A percentile compares a stretch with the other conserved stretches of the same genome.
These are phyloP conservation scores for Acanthornis magna DNA, from an alignment of 2,797 vertebrate genomes.

Conservation along the genomic window DNA sequence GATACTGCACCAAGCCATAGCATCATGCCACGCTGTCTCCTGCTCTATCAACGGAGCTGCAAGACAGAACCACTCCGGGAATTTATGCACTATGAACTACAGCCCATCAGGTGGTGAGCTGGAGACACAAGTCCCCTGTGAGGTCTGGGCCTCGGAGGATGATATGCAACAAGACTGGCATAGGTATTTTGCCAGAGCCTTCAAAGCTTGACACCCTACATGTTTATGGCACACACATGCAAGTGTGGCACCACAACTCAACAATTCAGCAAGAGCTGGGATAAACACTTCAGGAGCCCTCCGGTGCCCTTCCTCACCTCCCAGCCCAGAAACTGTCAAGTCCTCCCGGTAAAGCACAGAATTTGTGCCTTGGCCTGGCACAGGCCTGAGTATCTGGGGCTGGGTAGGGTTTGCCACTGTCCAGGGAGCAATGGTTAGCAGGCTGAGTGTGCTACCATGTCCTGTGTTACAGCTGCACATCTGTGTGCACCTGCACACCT, in stretches of 20 bases:
- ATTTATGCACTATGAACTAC: background rate
- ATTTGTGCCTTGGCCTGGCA: background rate
- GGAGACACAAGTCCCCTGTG: fast-evolving
- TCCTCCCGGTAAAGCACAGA: background rate
- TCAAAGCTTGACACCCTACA: background rate
- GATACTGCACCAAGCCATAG: background rate
- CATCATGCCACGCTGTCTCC: fast-evolving
- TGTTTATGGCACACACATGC: background rate
- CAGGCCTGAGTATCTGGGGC: background rate
- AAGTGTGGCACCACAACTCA: background rate
- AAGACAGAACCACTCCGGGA: background rate
- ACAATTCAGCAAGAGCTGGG: background rate
- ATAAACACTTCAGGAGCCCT: background rate
- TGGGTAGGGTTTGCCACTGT: background rate
- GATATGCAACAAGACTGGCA: background rate
- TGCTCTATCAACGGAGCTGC: background rate
- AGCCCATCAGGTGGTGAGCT: background rate
- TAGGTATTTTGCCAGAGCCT: background rate
- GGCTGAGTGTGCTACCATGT: background rate
- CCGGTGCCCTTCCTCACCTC: background rate
- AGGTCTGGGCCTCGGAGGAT: background rate
- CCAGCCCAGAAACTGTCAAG: background rate
- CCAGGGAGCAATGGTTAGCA: background rate
- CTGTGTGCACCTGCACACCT: background rate
- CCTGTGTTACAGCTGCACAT: background rate